Evolutionary conservation across 2,888 invertebrate species (phyloP), one percentile per base, ranked within the genome.

Genomic region (Yponomeuta evonymella): DNA sequence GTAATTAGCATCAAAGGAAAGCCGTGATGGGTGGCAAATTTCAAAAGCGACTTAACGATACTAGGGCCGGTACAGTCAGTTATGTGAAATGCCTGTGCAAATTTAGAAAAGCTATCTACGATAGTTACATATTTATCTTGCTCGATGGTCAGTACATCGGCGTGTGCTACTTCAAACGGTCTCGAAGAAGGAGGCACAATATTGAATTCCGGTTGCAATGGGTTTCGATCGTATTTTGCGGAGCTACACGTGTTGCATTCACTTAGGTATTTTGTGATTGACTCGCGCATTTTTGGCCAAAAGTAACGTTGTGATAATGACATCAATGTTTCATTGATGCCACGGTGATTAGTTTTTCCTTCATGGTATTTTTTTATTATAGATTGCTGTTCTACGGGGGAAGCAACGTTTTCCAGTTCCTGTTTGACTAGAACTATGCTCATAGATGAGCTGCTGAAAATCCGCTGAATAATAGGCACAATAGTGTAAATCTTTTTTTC

Each of bases 141-240:
- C 23, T 64, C 29, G 48, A 62, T 36, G 1, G 48, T 51, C n/a
- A 70, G 48, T 30, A 43, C 51, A 72, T 71, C 73, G 71, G 70
- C 73, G 71, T 11, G 68, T 64, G 62, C 58, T 69, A 73, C 72
- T 48, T 71, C 69, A 63, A 74, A 74, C 2, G 79, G 79, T 72
- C 72, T 75, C 0, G 30, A 69, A 6, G 76, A 73, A 1, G 76
- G 77, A 70, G 76, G 75, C 0, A 75, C 78, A 2, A 79, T 29
- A 51, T 78, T 75, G 10, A 75, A 74, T 58, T 72, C 71, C 12
- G 72, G 73, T 69, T 72, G 71, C 36, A 73, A 68, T 10, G 77
- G 76, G 48, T 74, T 72, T 63, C 76, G 48, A 64, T 75, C 75
- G 65, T 75, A 76, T 73, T 51, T 72, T 70, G 70, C 73, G 29